These are phyloP conservation scores for Caretta caretta DNA, from an alignment of 2,113 vertebrate species.

Conservation along the genomic window DNA sequence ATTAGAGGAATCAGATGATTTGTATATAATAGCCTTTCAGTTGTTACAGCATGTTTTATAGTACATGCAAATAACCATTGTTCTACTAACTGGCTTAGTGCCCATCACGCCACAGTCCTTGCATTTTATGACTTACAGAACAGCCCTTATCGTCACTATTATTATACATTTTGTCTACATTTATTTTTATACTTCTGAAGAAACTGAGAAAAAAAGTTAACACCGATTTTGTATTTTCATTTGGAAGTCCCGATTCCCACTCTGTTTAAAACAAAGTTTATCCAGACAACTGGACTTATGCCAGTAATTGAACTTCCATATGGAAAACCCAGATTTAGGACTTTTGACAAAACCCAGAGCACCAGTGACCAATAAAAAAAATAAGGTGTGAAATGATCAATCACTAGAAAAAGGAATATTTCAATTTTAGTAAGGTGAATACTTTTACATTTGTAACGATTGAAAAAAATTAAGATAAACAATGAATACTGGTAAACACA, in stretches of 20 bases:
- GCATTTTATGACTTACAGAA: background rate
- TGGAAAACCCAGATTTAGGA: background rate
- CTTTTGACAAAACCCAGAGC: background rate
- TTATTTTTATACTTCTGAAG: background rate
- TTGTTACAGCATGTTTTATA: background rate
- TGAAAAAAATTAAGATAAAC: background rate
- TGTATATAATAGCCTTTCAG: accelerated
- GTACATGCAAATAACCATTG: background rate
- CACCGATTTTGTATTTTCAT: background rate
- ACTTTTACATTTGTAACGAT: background rate
- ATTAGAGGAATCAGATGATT: background rate
- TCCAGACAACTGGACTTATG: background rate
- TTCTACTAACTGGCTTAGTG: background rate
- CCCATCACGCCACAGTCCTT: background rate
- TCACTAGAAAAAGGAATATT: background rate
- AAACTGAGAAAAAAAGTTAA: background rate
- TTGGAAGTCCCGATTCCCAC: background rate
- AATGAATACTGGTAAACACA: background rate
- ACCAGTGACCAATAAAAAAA: background rate
- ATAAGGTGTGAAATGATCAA: background rate
- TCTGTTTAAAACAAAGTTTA: background rate
- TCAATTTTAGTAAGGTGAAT: background rate
- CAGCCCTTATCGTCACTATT: background rate
- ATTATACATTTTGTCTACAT: background rate
- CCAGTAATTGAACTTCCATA: accelerated